These are phyloP conservation scores for Cervus canadensis DNA, from an alignment of 2,113 vertebrate species.

Conservation along the genomic window DNA sequence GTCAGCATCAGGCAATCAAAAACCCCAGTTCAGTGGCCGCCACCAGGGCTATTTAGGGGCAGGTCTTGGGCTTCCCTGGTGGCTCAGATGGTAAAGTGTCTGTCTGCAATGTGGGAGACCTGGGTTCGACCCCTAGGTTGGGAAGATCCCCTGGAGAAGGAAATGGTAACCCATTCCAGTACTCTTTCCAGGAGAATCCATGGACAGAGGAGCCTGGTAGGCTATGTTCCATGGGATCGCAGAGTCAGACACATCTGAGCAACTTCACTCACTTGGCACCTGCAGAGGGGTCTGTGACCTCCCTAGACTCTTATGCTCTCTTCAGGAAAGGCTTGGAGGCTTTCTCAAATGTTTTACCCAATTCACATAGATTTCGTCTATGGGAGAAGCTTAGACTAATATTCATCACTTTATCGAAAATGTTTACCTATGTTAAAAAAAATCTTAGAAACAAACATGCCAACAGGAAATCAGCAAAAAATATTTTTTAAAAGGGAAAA, in stretches of 20 bases:
- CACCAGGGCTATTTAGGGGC: background rate
- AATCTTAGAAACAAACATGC: background rate
- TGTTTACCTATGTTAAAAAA: background rate
- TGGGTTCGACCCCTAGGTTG: background rate
- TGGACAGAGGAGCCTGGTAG: background rate
- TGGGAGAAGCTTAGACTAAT: background rate
- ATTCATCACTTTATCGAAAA: background rate
- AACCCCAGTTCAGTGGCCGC: background rate
- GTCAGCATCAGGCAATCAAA: background rate
- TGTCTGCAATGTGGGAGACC: background rate
- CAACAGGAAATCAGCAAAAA: background rate
- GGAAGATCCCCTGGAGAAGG: background rate
- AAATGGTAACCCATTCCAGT: background rate
- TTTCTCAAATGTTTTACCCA: background rate
- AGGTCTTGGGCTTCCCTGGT: background rate
- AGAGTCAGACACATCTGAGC: background rate
- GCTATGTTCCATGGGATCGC: background rate
- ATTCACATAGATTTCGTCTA: background rate
- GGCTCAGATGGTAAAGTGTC: background rate
- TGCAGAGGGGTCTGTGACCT: background rate
- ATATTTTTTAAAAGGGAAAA: background rate
- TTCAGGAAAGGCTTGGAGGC: background rate
- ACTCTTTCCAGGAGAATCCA: background rate
- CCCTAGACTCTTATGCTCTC: background rate
- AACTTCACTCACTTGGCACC: background rate